These are phyloP conservation scores for Syngnathus acus DNA, from an alignment of 2,797 vertebrate genomes.

Conservation along the genomic window DNA sequence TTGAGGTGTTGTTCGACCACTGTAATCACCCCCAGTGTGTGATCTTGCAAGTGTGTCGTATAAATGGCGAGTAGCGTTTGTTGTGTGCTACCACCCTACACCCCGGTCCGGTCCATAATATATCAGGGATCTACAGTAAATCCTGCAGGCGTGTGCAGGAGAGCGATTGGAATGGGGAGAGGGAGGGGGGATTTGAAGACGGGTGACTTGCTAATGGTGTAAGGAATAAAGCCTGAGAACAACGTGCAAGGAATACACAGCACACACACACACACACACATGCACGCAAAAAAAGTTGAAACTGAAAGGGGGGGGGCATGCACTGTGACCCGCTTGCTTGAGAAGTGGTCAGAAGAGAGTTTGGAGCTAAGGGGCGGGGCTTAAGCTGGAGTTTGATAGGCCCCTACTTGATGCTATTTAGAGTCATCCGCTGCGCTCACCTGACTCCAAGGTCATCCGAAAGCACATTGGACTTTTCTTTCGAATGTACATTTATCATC, in stretches of 20 bases:
- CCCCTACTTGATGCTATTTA: constrained; percentile 31
- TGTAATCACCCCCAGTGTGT: constrained; percentile 61
- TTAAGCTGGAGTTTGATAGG: constrained; percentile 49
- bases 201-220: constrained; percentile 56
- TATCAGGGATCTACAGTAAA: constrained; percentile 57
- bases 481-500: constrained; percentile 3
- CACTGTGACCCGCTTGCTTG: constrained; percentile 48
- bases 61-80: constrained; percentile 62
- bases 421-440: constrained; percentile 36
- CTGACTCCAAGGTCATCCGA: constrained; percentile 52
- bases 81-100: constrained; percentile 7
- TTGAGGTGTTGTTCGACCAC: constrained; percentile 59
- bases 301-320: constrained; percentile 41
- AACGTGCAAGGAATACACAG: constrained; percentile 58
- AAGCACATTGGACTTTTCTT: constrained; percentile 26
- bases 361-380: constrained; percentile 45
- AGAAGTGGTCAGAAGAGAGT: constrained; percentile 49
- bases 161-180: constrained; percentile 9
- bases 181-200: constrained; percentile 16
- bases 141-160: constrained; percentile 59
- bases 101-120: constrained; percentile 53
- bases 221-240: constrained; percentile 59
- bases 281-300: constrained; percentile 39
- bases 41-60: constrained; percentile 65
- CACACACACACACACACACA: constrained; percentile 39